Evolutionary conservation across 2,113 vertebrate genomes (phyloP), one percentile per base, ranked within the genome.

Genomic region (Cochlearius cochlearius): DNA sequence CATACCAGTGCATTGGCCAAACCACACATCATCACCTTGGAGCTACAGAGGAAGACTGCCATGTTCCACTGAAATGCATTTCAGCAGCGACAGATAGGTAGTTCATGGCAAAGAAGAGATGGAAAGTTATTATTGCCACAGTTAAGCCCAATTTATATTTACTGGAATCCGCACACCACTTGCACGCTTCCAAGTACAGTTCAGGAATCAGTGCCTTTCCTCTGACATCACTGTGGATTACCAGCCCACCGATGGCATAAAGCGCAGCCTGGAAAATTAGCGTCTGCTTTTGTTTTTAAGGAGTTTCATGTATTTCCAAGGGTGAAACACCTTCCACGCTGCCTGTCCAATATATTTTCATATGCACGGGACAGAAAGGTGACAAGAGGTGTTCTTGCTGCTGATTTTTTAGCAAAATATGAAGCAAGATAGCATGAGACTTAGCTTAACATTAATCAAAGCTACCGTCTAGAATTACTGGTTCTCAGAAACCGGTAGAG

Each of bases 21-120:
- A 62, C 81, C 94, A 96, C 95, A 88, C 84, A 92, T 94, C 94
- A 92, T 23, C 94, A 94, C 88, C 88, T 66, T 45, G 23, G 91
- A 86, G 81, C 91, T 91, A 8, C 38, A 8, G 56, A 73, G 92
- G 89, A 86, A 15, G 15, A 41, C 1, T 79, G 95, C 94, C 96
- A 94, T 5, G 84, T 95, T 56, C 94, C 91, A 29, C 47, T 27
- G 78, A 16, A 59, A 63, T 3, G 43, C 41, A 2, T 11, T 47
- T 88, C 67, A 30, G 77, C 74, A n/a, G 77, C 6, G 1, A 39
- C 52, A 47, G 9, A 32, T 5, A 11, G 71, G 86, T 58, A 27
- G 45, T 19, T 80, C n/a, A 1, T 17, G 77, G 84, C 92, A 93
- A 4, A 68, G 73, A 27, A 53, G 25, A 41, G 39, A 55, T 14